Base-by-base conservation (phyloP, 2,888 invertebrate species). In the Dynastes maya region DNA sequence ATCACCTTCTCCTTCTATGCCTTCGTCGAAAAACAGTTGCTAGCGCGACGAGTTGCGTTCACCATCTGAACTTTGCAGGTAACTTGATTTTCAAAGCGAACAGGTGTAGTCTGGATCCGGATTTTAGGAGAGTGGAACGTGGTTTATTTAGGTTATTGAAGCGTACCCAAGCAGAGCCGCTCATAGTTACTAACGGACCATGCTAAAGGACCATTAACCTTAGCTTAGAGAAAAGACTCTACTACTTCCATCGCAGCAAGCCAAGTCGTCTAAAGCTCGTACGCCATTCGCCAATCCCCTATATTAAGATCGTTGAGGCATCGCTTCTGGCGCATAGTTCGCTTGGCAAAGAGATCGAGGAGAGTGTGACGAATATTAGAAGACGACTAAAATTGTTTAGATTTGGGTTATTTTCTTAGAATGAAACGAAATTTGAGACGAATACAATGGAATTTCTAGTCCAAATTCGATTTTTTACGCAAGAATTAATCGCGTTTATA, bases 61-160 rank as follows among this genome's bases (percentile, higher is more conserved):
- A 76, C 76, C 76, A 40, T 76, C 76, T 76, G 76, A 76, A 76
- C 76, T 76, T 58, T 76, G 68, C 58, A 68, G 67, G 68, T 68
- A 76, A 68, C 67, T 76, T 58, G 68, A 58, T 68, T 76, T 55
- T 68, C 55, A 58, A 51, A 68, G 55, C 65, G 76, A 76, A 76
- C 76, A 76, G 76, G 76, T 76, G 76, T 76, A 67, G 40, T 76
- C 29, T 40, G 22, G 40, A 16, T 5, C 67, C 8, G 45, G 37
- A 27, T 68, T 16, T 6, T 0, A 22, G 22, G 13, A 5, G 67
- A 58, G 76, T 67, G 76, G 76, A 37, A 55, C 55, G 51, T 55
- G 74, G n/a, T 74, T 74, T 74, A 74, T 74, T 74, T 74, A 74
- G 74, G 74, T 74, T 74, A 74, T 64, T 64, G 63, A 74, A 74